Base-by-base conservation (phyloP, 1,140 invertebrate genomes). In the Papilio polyxenes region DNA sequence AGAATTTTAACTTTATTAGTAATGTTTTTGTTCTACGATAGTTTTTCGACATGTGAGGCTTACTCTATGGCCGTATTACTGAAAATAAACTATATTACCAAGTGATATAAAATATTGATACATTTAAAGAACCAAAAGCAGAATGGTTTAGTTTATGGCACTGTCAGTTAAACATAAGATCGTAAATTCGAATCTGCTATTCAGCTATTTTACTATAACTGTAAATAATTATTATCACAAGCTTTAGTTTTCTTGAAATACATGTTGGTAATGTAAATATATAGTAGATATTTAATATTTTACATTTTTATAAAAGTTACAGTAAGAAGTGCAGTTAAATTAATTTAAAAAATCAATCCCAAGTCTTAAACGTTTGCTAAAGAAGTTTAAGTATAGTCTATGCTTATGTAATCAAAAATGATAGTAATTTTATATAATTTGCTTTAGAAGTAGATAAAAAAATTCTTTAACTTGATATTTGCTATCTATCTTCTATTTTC, bases 141-240 rank as follows among this genome's bases (percentile, higher is more conserved):
- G 4, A 72, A 72, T 72, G 31, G 65, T 37, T 37, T 37, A 40
- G 11, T 72, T 72, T 72, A 72, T 37, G 65, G 5, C 11, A 37
- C 31, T 72, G 65, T 40, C 65, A 72, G 65, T 72, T 72, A 72
- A 72, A 72, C 65, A 37, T 72, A 37, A 72, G 65, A 15, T 72
- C 65, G 31, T 72, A 72, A 72, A 72, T 72, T 72, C 31, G 11
- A 72, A 72, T 72, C 65, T 10, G 31, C 65, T 72, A 72, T 72
- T 65, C 62, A 65, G 10, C 11, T 31, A 65, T 31, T 72, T 37
- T 15, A 72, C 65, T 40, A 72, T 72, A 72, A 72, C 31, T 37
- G 31, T 72, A 72, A 72, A 72, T 40, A 15, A 40, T 72, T 31
- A n/a, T 62, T 69, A 69, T 11, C 23, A 37, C 13, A 72, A 72